Evolutionary conservation across 1,140 invertebrate genomes (phyloP), one percentile per base, ranked within the genome.

Genomic region (Campodea augens): DNA sequence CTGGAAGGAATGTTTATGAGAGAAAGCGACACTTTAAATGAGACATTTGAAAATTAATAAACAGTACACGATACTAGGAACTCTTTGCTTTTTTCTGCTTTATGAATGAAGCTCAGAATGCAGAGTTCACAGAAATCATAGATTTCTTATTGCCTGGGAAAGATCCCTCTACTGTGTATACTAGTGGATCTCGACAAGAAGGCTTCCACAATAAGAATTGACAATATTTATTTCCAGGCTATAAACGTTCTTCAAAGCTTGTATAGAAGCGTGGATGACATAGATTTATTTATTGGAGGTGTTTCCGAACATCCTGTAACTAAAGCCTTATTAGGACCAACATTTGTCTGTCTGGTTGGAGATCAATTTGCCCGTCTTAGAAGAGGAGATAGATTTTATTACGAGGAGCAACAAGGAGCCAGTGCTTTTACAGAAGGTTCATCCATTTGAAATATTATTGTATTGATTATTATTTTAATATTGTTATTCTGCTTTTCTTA

Each of bases 261-360:
- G 4, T 74, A 73, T 52, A 38, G 49, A 13, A 52, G 60, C 43
- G 69, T 75, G 0, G 64, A 77, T 41, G 78, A 80, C 49, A 66
- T 78, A 5, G 77, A 80, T 55, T 54, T 79, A 5, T 74, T 73
- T 51, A 61, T 71, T n/a, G 73, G 68, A 10, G 71, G 64, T 3
- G 59, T 75, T 7, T 58, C 72, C 2, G 77, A 79, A 54, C 57
- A 49, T 19, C 58, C 66, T 5, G 44, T 64, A 15, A 46, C 55
- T 1, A 69, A 66, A 32, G 68, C 68, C 7, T 49, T 73, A 23
- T 49, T 75, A 0, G 76, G 75, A 1, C 71, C 73, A 7, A 75
- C 71, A 1, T 69, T 74, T 47, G 60, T 66, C 13, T 77, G 74
- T 49, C 59, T 78, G 5, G 62, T 79, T 18, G 71, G 66, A 22